Evolutionary conservation across 2,797 vertebrate species (phyloP).

Genomic region (Leuciscus waleckii): DNA sequence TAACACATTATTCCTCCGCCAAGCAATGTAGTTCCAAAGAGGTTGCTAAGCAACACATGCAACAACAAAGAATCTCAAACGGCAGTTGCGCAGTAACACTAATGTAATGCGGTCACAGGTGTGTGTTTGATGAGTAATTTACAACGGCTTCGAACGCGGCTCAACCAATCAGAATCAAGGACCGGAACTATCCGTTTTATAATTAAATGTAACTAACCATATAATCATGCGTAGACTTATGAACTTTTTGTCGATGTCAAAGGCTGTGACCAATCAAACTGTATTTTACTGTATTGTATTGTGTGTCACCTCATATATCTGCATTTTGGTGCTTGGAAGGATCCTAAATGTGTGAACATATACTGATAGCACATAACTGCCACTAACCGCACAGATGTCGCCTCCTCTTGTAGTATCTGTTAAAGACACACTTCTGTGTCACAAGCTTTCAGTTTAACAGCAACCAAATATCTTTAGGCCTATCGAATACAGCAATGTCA

Average conservation of each 20-base stretch:
- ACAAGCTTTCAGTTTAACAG: conserved; percentile 17
- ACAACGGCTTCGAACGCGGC: too few relatives aligned
- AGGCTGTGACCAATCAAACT: background rate
- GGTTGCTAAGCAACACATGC: too few relatives aligned
- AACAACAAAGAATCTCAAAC: too few relatives aligned
- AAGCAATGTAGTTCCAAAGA: too few relatives aligned
- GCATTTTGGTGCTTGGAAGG: background rate
- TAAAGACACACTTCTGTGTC: conserved; percentile 24
- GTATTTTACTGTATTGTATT: background rate
- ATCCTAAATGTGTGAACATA: background rate
- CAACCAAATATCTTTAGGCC: background rate
- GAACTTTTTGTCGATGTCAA: background rate
- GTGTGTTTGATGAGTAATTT: too few relatives aligned
- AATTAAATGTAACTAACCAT: background rate
- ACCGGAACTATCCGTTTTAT: too few relatives aligned
- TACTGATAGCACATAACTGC: background rate
- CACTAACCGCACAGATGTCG: background rate
- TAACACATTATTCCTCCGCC: too few relatives aligned
- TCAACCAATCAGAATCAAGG: too few relatives aligned
- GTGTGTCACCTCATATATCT: background rate
- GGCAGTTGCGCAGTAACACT: too few relatives aligned
- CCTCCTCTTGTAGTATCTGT: conserved; percentile 29
- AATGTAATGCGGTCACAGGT: too few relatives aligned
- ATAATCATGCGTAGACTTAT: background rate
- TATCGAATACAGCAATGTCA: background rate